These are phyloP conservation scores for Falco cherrug DNA, from an alignment of 2,797 vertebrate genomes.

Conservation along the genomic window DNA sequence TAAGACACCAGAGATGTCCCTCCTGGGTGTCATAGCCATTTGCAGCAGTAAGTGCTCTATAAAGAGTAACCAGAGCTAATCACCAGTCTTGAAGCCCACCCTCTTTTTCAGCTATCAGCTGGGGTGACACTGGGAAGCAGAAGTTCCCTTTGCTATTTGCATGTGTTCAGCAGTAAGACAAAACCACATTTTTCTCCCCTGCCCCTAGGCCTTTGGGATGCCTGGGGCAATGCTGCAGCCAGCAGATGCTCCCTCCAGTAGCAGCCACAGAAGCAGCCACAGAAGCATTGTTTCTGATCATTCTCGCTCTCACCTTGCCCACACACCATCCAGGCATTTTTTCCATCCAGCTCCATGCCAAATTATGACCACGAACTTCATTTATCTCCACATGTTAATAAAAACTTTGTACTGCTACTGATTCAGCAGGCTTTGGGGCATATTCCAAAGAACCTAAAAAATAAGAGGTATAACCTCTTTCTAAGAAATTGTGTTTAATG, in stretches of 20 bases:
- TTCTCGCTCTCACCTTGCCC: neutral
- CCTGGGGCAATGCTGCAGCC: neutral
- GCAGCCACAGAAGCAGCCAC: neutral
- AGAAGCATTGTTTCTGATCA: neutral
- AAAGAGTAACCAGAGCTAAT: neutral
- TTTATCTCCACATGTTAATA: neutral
- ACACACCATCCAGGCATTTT: neutral
- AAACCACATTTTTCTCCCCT: neutral
- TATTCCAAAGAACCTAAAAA: neutral
- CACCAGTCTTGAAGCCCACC: neutral
- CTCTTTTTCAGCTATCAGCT: neutral
- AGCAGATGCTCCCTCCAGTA: neutral
- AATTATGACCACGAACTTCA: neutral
- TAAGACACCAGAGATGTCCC: neutral
- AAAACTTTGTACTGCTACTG: neutral
- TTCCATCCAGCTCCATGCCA: neutral
- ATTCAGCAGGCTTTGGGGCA: neutral
- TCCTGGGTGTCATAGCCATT: neutral
- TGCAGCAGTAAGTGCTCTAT: neutral
- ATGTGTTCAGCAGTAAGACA: neutral
- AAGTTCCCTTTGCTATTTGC: neutral
- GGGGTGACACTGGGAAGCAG: neutral
- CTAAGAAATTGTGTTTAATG: neutral
- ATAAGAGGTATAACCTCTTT: neutral
- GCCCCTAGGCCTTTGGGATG: fast-evolving